Percentiles rank a stretch among this genome's conserved stretches.
Conservation (phyloP, 1,140 invertebrate species). For the Helicoverpa armigera region DNA sequence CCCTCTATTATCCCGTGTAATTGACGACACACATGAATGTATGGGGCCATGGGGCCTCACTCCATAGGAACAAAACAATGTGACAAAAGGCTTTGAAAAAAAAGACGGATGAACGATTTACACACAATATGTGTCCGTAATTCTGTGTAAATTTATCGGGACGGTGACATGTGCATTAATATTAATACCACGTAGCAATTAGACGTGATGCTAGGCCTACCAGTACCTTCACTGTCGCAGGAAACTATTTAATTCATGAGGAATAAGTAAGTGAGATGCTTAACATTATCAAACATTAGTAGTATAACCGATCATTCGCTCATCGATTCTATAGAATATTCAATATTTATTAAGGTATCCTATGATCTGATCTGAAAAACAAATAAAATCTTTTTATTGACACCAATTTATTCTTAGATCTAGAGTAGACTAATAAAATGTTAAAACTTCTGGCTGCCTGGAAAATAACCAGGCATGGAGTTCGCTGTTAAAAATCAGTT, state of each 20-base stretch:
- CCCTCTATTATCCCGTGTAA: slow-evolving; percentile 37
- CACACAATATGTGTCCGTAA: slow-evolving; percentile 57
- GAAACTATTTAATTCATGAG: not conserved
- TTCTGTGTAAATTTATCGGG: slow-evolving; percentile 49
- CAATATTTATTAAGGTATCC: no score
- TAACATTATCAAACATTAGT: no score
- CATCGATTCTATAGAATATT: no score
- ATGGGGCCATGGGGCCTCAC: slow-evolving; percentile 24
- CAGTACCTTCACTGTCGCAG: not conserved
- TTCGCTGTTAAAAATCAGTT: no score
- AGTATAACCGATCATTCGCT: no score
- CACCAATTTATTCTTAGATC: no score
- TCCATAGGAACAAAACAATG: slow-evolving; percentile 42
- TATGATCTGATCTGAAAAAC: no score
- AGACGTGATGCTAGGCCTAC: slow-evolving; percentile 20
- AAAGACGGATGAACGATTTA: slow-evolving; percentile 51
- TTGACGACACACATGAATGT: slow-evolving; percentile 19
- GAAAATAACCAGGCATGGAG: not conserved
- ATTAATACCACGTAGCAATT: slow-evolving; percentile 57
- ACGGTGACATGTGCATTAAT: slow-evolving; percentile 54
- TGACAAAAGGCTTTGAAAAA: slow-evolving; percentile 44
- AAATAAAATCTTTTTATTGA: no score
- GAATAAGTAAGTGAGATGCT: not conserved
- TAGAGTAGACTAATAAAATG: no score
- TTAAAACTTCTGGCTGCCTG: not conserved